phyloP scores from a whole-genome alignment of 2,113 vertebrate genomes.

The Prunella fulvescens region DNA sequence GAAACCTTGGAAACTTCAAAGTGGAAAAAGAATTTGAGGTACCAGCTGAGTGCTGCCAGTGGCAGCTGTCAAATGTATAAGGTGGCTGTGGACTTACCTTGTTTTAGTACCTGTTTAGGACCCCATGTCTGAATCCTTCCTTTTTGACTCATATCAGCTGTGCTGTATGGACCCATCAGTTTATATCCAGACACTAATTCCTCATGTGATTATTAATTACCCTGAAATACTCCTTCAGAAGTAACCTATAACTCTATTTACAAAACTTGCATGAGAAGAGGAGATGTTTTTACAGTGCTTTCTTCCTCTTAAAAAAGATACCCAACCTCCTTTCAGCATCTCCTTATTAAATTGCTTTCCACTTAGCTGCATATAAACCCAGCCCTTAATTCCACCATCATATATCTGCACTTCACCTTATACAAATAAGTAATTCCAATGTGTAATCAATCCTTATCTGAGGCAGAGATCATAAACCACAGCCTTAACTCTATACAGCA shows the following conservation, averaged over 20 bases:
- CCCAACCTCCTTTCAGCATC: background rate
- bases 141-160: background rate
- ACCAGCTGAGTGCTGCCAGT: background rate
- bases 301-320: background rate
- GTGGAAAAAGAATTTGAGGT: background rate
- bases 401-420: background rate
- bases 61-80: background rate
- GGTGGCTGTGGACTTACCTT: background rate
- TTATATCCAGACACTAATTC: background rate
- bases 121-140: background rate
- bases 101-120: background rate
- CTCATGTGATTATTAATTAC: background rate
- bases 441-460: constrained; percentile 13
- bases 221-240: background rate
- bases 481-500: background rate
- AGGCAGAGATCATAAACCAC: background rate
- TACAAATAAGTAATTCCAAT: background rate
- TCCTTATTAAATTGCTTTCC: background rate
- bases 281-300: background rate
- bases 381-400: background rate
- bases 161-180: background rate
- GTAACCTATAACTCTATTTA: background rate
- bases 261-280: background rate
- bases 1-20: background rate
- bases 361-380: background rate